Evolutionary conservation across 1,140 invertebrate species (phyloP).

Genomic region (Dendroctonus ponderosae): DNA sequence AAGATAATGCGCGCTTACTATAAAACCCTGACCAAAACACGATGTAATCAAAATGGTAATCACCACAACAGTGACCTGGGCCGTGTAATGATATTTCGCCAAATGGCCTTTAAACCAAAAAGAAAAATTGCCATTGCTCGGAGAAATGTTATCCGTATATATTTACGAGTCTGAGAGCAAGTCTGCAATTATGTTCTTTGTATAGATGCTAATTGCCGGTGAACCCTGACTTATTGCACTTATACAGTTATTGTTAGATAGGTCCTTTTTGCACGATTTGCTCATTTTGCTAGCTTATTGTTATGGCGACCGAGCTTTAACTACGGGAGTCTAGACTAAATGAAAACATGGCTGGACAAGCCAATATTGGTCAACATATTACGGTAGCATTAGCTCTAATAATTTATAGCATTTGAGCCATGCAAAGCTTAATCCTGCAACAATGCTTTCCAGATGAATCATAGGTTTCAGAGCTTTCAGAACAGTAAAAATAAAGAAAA

Average conservation of each 20-base stretch:
- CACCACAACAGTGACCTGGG: constrained; percentile 6
- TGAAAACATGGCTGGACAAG: background rate
- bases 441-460: too few relatives aligned
- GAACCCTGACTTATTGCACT: constrained; percentile 33
- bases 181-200: constrained; percentile 35
- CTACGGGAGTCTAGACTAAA: background rate
- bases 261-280: constrained; percentile 25
- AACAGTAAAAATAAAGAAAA: too few relatives aligned
- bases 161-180: constrained; percentile 28
- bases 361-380: background rate
- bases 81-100: constrained; percentile 18
- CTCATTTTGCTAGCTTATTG: constrained; percentile 24
- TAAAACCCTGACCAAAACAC: constrained; percentile 3
- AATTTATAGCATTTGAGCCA: too few relatives aligned
- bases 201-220: constrained; percentile 36
- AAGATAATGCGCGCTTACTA: background rate
- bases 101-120: constrained; percentile 14
- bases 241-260: constrained; percentile 33
- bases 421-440: too few relatives aligned
- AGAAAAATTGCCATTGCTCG: constrained; percentile 20
- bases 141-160: constrained; percentile 19
- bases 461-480: too few relatives aligned
- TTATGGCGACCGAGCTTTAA: background rate
- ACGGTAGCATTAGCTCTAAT: too few relatives aligned
- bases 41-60: constrained; percentile 3